Evolutionary conservation across 2,888 invertebrate genomes (phyloP), one percentile per base, ranked within the genome.

Genomic region (Cephus pygmeus): DNA sequence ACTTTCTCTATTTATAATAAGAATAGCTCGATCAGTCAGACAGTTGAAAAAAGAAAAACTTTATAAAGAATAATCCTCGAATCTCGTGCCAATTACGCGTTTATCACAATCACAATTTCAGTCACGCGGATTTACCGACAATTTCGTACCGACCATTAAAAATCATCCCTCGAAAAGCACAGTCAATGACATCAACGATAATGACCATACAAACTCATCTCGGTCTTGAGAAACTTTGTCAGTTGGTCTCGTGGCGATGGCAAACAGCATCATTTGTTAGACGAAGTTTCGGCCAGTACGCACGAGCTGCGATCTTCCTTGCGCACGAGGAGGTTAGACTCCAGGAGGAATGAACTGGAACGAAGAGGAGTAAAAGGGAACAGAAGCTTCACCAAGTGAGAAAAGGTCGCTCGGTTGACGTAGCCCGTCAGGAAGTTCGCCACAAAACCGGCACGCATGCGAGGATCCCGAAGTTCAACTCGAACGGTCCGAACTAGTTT

Each of bases 241-340:
- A 31, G 71, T 71, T 71, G 33, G 31, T 23, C 71, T 15, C 71
- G 15, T 36, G 69, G 15, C 69, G 77, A 75, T 69, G 69, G 69
- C 71, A n/a, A 77, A 77, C 77, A 69, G 77, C 34, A 77, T 77
- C 75, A 77, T 77, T 77, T 77, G 77, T 77, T 77, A 77, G 35
- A 75, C 34, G 56, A 75, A 77, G 56, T 77, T 77, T 77, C 30
- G 77, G 33, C 40, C 74, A 75, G 69, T 75, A 74, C 75, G 77
- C 75, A 77, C 77, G 36, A 77, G 36, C 77, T 68, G 71, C 73
- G 77, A 74, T 71, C 77, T 77, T 77, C 75, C 75, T 74, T 31
- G 69, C 34, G 69, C 69, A n/a, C 33, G 34, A 69, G 12, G 34
- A 56, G 36, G 15, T 34, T 33, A 69, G 75, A 69, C 69, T 69